Evolutionary conservation across 92 coral and sea anemone species (phyloP).

Genomic region (Phenganax stokvisi): DNA sequence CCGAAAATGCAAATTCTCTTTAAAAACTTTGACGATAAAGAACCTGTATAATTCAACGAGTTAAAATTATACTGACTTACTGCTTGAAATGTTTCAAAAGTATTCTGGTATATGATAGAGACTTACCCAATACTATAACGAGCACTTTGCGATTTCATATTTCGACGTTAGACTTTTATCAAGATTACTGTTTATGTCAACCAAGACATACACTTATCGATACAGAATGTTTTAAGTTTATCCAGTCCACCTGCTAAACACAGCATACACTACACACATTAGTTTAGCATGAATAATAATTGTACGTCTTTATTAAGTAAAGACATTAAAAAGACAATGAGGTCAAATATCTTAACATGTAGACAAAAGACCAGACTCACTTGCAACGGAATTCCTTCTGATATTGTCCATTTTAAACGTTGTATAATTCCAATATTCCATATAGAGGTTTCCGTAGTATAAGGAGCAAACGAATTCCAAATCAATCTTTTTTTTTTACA

Average conservation of each 20-base stretch:
- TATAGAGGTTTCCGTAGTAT: neutral
- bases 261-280: neutral
- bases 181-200: neutral
- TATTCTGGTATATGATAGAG: neutral
- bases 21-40: too few relatives aligned
- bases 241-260: neutral
- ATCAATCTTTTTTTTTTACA: too few relatives aligned
- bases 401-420: neutral
- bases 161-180: neutral
- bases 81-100: neutral
- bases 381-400: neutral
- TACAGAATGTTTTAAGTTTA: neutral
- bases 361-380: neutral
- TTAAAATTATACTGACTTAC: neutral
- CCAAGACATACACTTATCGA: neutral
- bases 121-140: slow-evolving; percentile 38
- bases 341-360: neutral
- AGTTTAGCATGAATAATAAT: neutral
- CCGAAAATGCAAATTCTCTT: too few relatives aligned
- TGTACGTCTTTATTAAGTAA: neutral
- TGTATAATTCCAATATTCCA: neutral
- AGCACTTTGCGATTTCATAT: slow-evolving; percentile 26
- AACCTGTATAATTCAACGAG: too few relatives aligned
- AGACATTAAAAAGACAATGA: slow-evolving; percentile 3
- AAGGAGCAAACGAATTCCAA: neutral